A percentile compares a stretch with the other conserved stretches of the same genome.
Conservation (phyloP, 2,797 vertebrate species). For the Leuciscus waleckii region DNA sequence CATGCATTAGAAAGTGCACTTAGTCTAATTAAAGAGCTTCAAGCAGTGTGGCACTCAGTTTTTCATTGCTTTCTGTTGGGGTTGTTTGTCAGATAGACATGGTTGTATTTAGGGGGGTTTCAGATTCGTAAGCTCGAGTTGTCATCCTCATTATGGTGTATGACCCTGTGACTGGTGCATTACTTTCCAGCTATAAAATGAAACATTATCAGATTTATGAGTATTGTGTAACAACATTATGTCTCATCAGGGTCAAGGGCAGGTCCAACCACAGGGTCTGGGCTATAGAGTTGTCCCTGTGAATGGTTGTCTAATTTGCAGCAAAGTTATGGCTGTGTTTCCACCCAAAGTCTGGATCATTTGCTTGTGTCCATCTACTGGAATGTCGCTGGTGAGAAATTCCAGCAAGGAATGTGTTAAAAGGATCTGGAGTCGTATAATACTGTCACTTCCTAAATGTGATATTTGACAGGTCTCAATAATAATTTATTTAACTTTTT, state of each 20-base stretch:
- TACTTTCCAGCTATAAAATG: slow-evolving; percentile 14
- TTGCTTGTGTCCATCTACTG: background rate
- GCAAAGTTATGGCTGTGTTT: background rate
- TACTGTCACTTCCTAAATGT: background rate
- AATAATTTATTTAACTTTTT: background rate
- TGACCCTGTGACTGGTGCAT: background rate
- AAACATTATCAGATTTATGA: slow-evolving; percentile 18
- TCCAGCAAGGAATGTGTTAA: background rate
- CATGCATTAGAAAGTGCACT: slow-evolving; percentile 14
- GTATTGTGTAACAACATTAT: background rate
- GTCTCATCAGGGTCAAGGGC: slow-evolving; percentile 24
- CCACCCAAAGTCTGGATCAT: background rate
- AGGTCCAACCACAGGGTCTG: slow-evolving; percentile 1
- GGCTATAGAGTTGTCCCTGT: background rate
- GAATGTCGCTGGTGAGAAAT: background rate
- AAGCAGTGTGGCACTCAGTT: background rate
- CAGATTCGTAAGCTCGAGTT: background rate
- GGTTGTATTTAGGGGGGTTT: background rate
- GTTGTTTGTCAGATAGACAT: background rate
- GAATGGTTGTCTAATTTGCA: background rate
- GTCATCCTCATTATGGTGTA: background rate
- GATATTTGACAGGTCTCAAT: background rate
- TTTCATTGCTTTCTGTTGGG: background rate
- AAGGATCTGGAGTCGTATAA: background rate
- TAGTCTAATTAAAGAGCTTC: slow-evolving; percentile 7